Percentiles rank a stretch among this genome's conserved stretches.
These are phyloP conservation scores for Dynastes grantii DNA, from an alignment of 2,888 invertebrate genomes.

Conservation along the genomic window DNA sequence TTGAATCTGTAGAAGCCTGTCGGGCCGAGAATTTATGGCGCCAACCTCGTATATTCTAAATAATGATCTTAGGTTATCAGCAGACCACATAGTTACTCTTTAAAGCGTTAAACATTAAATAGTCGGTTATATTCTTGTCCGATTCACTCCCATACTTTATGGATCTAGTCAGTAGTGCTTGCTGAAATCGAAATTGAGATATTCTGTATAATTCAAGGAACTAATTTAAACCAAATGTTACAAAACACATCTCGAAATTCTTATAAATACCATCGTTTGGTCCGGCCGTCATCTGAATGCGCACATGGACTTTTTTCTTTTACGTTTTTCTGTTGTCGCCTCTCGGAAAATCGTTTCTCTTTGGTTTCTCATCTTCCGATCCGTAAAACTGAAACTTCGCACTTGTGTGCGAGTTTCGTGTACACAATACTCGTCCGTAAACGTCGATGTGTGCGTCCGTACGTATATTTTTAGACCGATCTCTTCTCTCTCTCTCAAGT, in stretches of 20 bases:
- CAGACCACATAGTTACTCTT: no score
- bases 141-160: no score
- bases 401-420: background rate
- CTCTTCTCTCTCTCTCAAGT: constrained; percentile 46
- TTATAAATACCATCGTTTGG: background rate
- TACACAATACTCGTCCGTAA: constrained; percentile 1
- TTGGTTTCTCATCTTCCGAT: constrained; percentile 8
- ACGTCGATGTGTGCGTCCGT: background rate
- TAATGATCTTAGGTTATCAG: no score
- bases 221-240: constrained; percentile 21
- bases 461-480: constrained; percentile 42
- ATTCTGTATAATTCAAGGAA: background rate
- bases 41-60: no score
- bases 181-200: background rate
- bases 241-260: constrained; percentile 2
- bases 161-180: no score
- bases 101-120: no score
- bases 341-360: constrained; percentile 1
- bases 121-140: no score
- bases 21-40: no score
- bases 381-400: constrained; percentile 7
- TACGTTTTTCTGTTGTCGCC: constrained; percentile 1
- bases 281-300: constrained; percentile 4
- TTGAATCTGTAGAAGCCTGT: no score
- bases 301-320: background rate